Conservation (phyloP, 1,140 invertebrate genomes). For the Pseudoatta argentina region DNA sequence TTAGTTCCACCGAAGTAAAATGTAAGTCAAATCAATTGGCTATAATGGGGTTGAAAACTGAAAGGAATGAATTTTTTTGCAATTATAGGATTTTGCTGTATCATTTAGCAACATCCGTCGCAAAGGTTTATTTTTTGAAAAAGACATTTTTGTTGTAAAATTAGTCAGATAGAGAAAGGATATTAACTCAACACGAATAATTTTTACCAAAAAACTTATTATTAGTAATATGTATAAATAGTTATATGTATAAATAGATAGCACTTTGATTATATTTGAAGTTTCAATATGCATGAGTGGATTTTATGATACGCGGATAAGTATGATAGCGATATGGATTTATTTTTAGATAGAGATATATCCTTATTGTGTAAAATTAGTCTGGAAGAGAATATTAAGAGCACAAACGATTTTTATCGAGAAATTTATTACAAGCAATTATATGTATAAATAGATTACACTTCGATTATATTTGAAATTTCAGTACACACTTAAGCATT, state of each 20-base stretch:
- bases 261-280: not conserved
- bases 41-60: too few relatives aligned
- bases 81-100: too few relatives aligned
- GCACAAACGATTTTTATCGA: not conserved
- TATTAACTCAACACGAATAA: not conserved
- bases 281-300: not conserved
- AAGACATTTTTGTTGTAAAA: not conserved
- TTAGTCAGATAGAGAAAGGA: not conserved
- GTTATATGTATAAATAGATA: not conserved
- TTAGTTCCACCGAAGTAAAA: too few relatives aligned
- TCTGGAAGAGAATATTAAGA: not conserved
- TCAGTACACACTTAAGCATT: not conserved
- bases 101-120: too few relatives aligned
- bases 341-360: not conserved
- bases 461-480: conserved; percentile 13
- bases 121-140: not conserved
- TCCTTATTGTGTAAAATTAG: not conserved
- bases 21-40: too few relatives aligned
- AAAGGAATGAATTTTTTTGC: too few relatives aligned
- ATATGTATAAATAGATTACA: not conserved
- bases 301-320: not conserved
- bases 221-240: not conserved
- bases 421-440: conserved; percentile 10
- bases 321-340: not conserved
- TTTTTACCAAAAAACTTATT: not conserved